A percentile compares a stretch with the other conserved stretches of the same genome.
Evolutionary conservation across 2,113 vertebrate genomes (phyloP).

Genomic region (Phrynosoma platyrhinos): DNA sequence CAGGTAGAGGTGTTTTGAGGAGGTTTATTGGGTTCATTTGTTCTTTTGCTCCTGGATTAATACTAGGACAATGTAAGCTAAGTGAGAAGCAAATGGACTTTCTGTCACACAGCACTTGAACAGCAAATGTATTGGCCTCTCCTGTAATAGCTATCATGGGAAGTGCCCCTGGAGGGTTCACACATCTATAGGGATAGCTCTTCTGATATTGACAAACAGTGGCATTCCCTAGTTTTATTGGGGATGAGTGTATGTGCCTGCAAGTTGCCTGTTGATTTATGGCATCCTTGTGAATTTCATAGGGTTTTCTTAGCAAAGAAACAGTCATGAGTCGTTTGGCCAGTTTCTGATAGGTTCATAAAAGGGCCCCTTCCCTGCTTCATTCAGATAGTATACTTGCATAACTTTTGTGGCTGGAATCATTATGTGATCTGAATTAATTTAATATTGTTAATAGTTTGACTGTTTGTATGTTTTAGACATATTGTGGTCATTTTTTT

Average conservation of each 20-base stretch:
- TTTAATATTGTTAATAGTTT: no score
- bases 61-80: background rate
- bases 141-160: background rate
- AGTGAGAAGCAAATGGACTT: background rate
- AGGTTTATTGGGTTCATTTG: no score
- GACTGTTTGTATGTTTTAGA: no score
- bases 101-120: background rate
- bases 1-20: background rate
- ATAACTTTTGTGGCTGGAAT: background rate
- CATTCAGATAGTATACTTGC: background rate
- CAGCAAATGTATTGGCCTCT: background rate
- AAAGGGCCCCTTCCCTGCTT: background rate
- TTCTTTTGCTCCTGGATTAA: background rate
- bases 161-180: background rate
- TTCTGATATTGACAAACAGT: no score
- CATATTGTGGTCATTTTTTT: no score
- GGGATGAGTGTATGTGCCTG: background rate
- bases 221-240: background rate
- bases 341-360: background rate
- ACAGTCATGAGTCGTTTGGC: no score
- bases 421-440: no score
- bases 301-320: no score
- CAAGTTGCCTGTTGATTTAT: no score
- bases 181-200: background rate
- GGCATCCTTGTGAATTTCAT: no score